phyloP scores from a whole-genome alignment of 1,140 invertebrate genomes.

The Trinorchestia longiramus region DNA sequence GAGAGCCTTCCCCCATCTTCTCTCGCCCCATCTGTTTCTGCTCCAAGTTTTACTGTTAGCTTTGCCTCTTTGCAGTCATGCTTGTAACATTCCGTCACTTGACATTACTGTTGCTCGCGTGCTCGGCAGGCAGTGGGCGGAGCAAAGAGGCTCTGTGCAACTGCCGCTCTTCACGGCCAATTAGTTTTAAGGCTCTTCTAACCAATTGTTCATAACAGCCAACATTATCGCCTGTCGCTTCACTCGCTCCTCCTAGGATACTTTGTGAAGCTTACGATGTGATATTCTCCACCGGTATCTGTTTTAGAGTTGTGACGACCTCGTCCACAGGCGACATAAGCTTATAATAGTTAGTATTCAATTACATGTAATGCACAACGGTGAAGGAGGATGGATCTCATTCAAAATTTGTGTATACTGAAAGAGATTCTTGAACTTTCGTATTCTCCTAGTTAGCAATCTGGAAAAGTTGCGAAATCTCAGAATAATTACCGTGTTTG shows the following conservation, averaged over 20 bases:
- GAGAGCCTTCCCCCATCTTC: conserved; percentile 5
- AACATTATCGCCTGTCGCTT: conserved; percentile 2
- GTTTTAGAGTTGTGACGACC: background rate
- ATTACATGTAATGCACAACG: background rate
- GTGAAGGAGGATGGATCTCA: too few species aligned
- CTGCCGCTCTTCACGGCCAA: conserved; percentile 20
- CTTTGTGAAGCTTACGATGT: background rate
- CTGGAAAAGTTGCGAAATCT: background rate
- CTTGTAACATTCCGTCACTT: conserved; percentile 53
- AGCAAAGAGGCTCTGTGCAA: background rate
- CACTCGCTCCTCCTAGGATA: background rate
- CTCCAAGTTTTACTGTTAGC: conserved; percentile 52
- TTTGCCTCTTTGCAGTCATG: conserved; percentile 48
- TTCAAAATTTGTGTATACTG: too few species aligned
- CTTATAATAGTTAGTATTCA: background rate
- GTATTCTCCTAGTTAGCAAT: background rate
- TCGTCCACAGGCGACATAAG: background rate
- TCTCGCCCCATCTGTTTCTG: conserved; percentile 44
- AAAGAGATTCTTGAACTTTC: background rate
- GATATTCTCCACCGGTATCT: background rate
- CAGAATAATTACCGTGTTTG: background rate
- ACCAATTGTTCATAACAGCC: conserved; percentile 23
- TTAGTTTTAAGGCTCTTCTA: background rate
- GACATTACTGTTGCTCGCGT: conserved; percentile 44
- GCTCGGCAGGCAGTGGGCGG: conserved; percentile 23